These are phyloP conservation scores for Drosophila sordidapex DNA, from an alignment of 2,888 invertebrate genomes.

Conservation along the genomic window DNA sequence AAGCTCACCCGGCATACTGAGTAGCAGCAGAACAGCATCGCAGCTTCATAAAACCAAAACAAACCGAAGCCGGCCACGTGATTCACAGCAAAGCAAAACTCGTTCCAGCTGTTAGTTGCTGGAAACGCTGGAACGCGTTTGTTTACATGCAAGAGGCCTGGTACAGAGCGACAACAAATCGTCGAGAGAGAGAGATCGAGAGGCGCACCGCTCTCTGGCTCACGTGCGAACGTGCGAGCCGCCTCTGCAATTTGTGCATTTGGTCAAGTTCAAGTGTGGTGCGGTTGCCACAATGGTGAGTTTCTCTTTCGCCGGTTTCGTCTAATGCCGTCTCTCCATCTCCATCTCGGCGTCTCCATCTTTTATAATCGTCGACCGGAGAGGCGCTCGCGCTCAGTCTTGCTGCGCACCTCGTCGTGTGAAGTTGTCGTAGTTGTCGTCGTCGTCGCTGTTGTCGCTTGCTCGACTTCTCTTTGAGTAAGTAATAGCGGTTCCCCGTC, in stretches of 20 bases:
- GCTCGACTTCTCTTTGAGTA: constrained; percentile 41
- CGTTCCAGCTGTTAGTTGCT: constrained; percentile 58
- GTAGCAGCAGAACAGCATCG: constrained; percentile 16
- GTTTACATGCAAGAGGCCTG: constrained; percentile 63
- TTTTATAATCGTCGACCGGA: constrained; percentile 58
- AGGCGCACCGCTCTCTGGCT: constrained; percentile 30
- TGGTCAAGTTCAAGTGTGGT: constrained; percentile 82
- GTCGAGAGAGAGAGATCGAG: constrained; percentile 17
- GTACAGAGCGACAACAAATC: neutral
- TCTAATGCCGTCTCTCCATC: constrained; percentile 39
- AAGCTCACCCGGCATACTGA: constrained; percentile 34
- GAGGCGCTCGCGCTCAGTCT: constrained; percentile 83
- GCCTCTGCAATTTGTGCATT: constrained; percentile 80
- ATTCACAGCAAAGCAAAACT: constrained; percentile 57
- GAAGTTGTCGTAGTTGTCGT: constrained; percentile 71
- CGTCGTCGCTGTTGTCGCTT: constrained; percentile 68
- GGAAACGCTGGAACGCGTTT: constrained; percentile 61
- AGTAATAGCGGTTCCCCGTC: constrained; percentile 34
- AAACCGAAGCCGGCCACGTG: constrained; percentile 75
- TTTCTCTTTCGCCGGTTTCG: constrained; percentile 42
- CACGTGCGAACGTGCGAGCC: constrained; percentile 51
- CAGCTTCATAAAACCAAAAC: constrained; percentile 67
- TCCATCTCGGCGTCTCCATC: constrained; percentile 35
- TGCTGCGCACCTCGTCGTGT: constrained; percentile 85
- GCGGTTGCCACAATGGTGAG: constrained; percentile 58